A percentile compares a stretch with the other conserved stretches of the same genome.
Conservation (phyloP, 1,140 invertebrate genomes). For the Cotesia typhae region DNA sequence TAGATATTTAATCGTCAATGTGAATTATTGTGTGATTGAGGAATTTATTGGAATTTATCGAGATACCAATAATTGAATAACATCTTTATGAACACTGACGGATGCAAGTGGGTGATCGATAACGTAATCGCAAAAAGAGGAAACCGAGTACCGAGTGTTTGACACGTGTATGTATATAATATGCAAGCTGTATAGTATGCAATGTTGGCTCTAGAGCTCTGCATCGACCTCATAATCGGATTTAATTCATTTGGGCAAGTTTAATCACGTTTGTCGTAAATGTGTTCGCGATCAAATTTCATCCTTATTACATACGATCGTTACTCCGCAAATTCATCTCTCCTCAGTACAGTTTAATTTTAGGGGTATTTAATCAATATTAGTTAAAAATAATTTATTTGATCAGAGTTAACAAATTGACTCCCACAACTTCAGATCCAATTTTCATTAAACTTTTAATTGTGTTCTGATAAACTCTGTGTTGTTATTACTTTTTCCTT, state of each 20-base stretch:
- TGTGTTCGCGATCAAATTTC: constrained; percentile 23
- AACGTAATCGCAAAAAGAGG: no score
- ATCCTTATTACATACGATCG: constrained; percentile 13
- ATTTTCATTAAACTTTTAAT: neutral
- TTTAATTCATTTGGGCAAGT: constrained; percentile 27
- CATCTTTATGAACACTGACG: neutral
- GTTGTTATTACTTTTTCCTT: neutral
- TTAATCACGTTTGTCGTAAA: constrained; percentile 34
- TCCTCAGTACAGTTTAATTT: neutral
- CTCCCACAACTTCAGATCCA: no score
- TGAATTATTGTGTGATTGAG: neutral
- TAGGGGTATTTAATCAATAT: neutral
- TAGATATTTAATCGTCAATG: constrained; percentile 1
- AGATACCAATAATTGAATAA: neutral
- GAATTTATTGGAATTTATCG: constrained; percentile 4
- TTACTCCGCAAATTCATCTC: neutral
- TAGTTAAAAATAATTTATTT: constrained; percentile 5
- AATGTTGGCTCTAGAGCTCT: neutral
- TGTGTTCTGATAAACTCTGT: neutral
- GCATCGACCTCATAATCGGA: constrained; percentile 21
- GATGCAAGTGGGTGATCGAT: neutral
- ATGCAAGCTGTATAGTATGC: no score
- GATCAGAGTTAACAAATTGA: no score
- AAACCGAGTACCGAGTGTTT: no score
- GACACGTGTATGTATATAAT: no score